Percentiles rank a stretch among this genome's conserved stretches.
Evolutionary conservation across 64 coral and sea anemone species (phyloP).

Genomic region (Platygyra sinensis): DNA sequence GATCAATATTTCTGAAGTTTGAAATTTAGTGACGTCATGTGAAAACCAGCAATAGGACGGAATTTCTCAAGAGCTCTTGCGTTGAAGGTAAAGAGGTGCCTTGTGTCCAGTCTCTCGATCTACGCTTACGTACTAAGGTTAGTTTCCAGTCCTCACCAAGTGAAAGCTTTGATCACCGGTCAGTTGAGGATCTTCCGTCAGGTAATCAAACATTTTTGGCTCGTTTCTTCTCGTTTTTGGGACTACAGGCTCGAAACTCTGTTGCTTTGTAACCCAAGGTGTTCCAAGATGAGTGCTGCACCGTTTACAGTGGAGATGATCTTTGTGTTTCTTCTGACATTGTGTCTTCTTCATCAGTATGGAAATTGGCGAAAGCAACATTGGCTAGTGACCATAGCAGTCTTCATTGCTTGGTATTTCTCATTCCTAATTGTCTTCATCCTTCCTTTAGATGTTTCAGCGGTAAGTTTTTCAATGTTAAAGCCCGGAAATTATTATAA

Average conservation of each 20-base stretch:
- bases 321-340: slow-evolving; percentile 79
- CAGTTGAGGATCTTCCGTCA: neutral
- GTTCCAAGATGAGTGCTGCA: slow-evolving; percentile 66
- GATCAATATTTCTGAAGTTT: no score
- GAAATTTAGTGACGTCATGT: no score
- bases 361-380: slow-evolving; percentile 99
- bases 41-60: no score
- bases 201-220: neutral
- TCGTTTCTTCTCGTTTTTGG: neutral
- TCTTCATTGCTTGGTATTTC: slow-evolving; percentile 97
- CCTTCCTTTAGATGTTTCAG: slow-evolving; percentile 95
- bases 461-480: slow-evolving; percentile 70
- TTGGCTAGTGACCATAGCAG: slow-evolving; percentile 89
- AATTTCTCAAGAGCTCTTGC: no score
- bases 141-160: neutral
- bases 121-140: neutral
- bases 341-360: slow-evolving; percentile 97
- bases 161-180: slow-evolving; percentile 5
- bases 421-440: slow-evolving; percentile 95
- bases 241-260: neutral
- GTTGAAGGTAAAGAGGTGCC: no score
- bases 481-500: neutral
- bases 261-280: neutral
- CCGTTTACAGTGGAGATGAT: slow-evolving; percentile 93
- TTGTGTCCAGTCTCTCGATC: neutral